Evolutionary conservation across 2,888 invertebrate genomes (phyloP).

Genomic region (Euclidia mi): DNA sequence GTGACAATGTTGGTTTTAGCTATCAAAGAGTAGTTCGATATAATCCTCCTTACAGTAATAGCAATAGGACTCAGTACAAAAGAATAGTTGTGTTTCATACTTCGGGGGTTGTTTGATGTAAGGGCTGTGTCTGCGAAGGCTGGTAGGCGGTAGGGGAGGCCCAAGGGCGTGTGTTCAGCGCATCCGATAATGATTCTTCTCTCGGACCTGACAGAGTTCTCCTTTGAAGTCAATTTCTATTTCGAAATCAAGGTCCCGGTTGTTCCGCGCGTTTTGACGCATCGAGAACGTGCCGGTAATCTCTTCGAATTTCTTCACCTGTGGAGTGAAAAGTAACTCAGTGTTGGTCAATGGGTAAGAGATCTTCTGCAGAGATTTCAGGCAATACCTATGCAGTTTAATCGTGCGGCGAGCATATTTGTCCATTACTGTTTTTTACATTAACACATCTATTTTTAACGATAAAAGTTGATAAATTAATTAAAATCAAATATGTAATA

Average conservation of each 20-base stretch:
- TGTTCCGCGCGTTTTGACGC: slow-evolving; percentile 99
- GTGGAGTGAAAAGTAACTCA: slow-evolving; percentile 21
- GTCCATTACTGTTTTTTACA: no score
- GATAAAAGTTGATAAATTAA: no score
- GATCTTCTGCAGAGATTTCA: no score
- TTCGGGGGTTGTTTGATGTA: slow-evolving; percentile 8
- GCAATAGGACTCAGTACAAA: slow-evolving; percentile 18
- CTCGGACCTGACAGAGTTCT: slow-evolving; percentile 95
- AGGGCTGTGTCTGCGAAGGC: slow-evolving; percentile 37
- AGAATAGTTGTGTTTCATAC: slow-evolving; percentile 15
- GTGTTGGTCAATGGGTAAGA: no score
- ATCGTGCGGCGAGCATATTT: no score
- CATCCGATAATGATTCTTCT: slow-evolving; percentile 97
- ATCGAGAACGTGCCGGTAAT: slow-evolving; percentile 97
- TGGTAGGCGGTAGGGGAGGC: slow-evolving; percentile 25
- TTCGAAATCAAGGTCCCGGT: slow-evolving; percentile 98
- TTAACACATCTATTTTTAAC: no score
- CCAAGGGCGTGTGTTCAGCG: slow-evolving; percentile 90
- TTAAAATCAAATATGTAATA: no score
- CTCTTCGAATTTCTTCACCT: slow-evolving; percentile 97
- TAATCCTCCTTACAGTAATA: slow-evolving; percentile 12
- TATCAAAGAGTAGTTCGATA: slow-evolving; percentile 15
- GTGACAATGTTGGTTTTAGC: slow-evolving; percentile 2
- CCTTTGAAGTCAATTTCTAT: slow-evolving; percentile 98
- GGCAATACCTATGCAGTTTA: no score